A percentile compares a stretch with the other conserved stretches of the same genome.
Conservation (phyloP, 2,888 invertebrate genomes). For the Macaria liturata region DNA sequence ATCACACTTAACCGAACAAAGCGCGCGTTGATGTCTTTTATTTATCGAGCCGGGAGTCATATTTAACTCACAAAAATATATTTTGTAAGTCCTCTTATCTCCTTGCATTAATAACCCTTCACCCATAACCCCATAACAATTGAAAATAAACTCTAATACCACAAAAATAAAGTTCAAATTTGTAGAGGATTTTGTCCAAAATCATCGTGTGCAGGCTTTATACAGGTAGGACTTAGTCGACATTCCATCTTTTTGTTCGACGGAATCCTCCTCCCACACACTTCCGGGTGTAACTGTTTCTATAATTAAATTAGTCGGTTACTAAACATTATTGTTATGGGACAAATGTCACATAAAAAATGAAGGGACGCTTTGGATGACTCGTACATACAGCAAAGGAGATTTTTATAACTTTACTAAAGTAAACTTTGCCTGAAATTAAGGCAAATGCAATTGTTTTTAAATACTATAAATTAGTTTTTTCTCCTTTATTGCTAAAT, state of each 20-base stretch:
- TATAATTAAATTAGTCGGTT: constrained; percentile 50
- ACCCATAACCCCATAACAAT: background rate
- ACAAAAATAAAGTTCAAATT: constrained; percentile 16
- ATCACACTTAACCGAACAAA: constrained; percentile 18
- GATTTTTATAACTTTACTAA: no score
- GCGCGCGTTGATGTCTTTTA: constrained; percentile 25
- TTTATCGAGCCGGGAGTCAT: constrained; percentile 29
- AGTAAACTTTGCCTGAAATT: no score
- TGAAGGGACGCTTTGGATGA: background rate
- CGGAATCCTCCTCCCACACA: constrained; percentile 62
- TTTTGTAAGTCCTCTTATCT: constrained; percentile 30
- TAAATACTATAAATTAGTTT: no score
- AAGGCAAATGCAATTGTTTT: no score
- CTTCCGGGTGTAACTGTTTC: constrained; percentile 68
- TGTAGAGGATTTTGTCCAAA: constrained; percentile 9
- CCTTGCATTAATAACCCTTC: constrained; percentile 25
- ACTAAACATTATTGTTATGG: constrained; percentile 44
- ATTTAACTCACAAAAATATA: constrained; percentile 23
- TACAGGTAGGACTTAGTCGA: constrained; percentile 64
- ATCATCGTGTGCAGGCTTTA: constrained; percentile 42
- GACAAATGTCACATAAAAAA: constrained; percentile 23
- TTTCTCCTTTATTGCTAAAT: no score
- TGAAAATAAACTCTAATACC: background rate
- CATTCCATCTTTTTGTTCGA: constrained; percentile 72
- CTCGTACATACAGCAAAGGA: no score